Base-by-base conservation (phyloP, 2,888 invertebrate species). In the Emesis furor region DNA sequence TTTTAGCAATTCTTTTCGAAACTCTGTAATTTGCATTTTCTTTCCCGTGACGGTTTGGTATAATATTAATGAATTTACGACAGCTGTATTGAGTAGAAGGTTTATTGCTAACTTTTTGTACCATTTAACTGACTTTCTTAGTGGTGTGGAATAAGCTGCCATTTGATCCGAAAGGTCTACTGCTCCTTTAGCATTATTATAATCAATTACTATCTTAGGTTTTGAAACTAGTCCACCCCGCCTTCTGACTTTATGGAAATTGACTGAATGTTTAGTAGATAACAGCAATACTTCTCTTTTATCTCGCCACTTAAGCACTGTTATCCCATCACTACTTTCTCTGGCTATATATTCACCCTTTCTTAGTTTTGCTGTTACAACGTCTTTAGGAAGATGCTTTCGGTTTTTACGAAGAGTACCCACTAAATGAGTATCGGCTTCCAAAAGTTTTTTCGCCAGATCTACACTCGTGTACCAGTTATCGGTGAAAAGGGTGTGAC, bases 401-500 rank as follows among this genome's bases (percentile, higher is more conserved):
- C 88, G 72, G 59, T 89, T 87, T 46, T 78, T 78, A 42, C 73
- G n/a, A 67, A 73, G 84, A 24, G 24, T 24, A 24, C 24, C 24
- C 24, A 24, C 24, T 24, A 24, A 24, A 24, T 24, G 1, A 85
- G 84, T 79, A 82, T 86, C 83, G 81, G 37, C 39, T 37, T 75
- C 59, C 68, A 65, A 75, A 67, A 65, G n/a, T 30, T 46, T 37
- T 39, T 65, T 65, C 14, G 75, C 67, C 14, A 75, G 67, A 39
- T 75, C 67, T 67, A 75, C 24, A 39, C 75, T 75, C 8, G 81
- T 77, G 65, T 75, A 68, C 59, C 69, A 73, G 37, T 79, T 75
- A 68, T 71, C 73, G 17, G 89, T 90, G 37, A 73, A 84, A 35
- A 90, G 55, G 32, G 89, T 90, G 55, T 90, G 88, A 30, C 89